Conservation (phyloP, 30 jellyfish, hydroid and myxozoan species). For the Rhopilema esculentum region DNA sequence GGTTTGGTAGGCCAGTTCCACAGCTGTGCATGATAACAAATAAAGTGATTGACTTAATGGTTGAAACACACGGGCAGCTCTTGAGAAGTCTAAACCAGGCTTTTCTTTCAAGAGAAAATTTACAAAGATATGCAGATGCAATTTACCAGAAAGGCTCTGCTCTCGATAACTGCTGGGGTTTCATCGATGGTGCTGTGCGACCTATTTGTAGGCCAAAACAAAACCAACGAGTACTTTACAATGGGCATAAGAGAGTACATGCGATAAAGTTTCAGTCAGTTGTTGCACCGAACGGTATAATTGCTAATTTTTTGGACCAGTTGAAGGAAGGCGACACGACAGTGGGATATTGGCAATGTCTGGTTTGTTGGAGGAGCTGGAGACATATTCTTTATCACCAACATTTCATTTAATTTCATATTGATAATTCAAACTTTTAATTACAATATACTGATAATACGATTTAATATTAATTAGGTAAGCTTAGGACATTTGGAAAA, state of each 20-base stretch:
- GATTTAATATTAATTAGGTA: too few species aligned
- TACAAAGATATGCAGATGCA: constrained; percentile 27
- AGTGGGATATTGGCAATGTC: constrained; percentile 20
- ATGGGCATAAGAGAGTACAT: constrained; percentile 34
- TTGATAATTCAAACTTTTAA: too few species aligned
- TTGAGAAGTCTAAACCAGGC: not conserved
- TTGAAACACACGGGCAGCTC: not conserved
- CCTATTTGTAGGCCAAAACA: constrained; percentile 25
- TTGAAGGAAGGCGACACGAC: constrained; percentile 35
- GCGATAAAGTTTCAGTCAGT: constrained; percentile 6
- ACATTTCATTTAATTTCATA: too few species aligned
- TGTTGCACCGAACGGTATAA: constrained; percentile 1
- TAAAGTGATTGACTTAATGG: constrained; percentile 16
- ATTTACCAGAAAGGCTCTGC: constrained; percentile 13
- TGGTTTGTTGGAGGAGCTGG: not conserved
- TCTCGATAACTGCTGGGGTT: constrained; percentile 32
- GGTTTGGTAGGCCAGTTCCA: constrained; percentile 41
- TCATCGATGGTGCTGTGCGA: constrained; percentile 11
- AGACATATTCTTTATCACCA: not conserved
- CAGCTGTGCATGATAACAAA: constrained; percentile 20
- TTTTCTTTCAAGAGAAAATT: not conserved
- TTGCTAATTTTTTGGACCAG: constrained; percentile 7
- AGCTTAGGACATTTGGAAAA: too few species aligned
- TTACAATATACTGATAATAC: too few species aligned
- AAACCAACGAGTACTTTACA: constrained; percentile 17